Percentiles rank a stretch among this genome's conserved stretches.
Conservation (phyloP, 1,140 invertebrate species). For the Leptinotarsa texana region DNA sequence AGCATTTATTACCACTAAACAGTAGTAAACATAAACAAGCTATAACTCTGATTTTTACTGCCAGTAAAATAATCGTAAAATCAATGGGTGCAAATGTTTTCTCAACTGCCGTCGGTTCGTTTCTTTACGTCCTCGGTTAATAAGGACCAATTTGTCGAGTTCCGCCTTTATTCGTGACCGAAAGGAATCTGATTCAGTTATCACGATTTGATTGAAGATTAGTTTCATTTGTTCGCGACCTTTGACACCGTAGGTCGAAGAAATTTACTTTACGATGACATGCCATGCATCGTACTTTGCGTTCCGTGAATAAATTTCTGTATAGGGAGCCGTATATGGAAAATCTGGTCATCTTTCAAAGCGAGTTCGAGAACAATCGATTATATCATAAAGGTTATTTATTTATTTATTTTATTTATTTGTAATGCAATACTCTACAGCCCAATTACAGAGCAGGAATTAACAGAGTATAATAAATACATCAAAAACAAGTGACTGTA, state of each 20-base stretch:
- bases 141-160: slow-evolving; percentile 25
- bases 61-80: slow-evolving; percentile 55
- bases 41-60: slow-evolving; percentile 56
- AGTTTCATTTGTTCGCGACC: slow-evolving; percentile 21
- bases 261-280: background rate
- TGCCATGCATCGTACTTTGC: background rate
- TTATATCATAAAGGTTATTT: background rate
- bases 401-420: too few relatives aligned
- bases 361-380: background rate
- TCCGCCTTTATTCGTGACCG: slow-evolving; percentile 37
- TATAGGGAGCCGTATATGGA: background rate
- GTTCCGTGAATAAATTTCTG: background rate
- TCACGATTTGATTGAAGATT: slow-evolving; percentile 34
- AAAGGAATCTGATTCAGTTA: slow-evolving; percentile 37
- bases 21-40: slow-evolving; percentile 56
- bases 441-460: too few relatives aligned
- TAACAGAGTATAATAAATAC: too few relatives aligned
- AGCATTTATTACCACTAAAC: slow-evolving; percentile 56
- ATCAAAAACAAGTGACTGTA: too few relatives aligned
- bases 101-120: background rate
- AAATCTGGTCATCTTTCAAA: slow-evolving; percentile 2
- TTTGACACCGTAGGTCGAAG: slow-evolving; percentile 13
- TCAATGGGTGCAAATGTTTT: slow-evolving; percentile 51
- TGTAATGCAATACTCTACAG: too few relatives aligned
- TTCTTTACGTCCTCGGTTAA: slow-evolving; percentile 3